phyloP scores from a whole-genome alignment of 2,797 vertebrate species.

The Onychomys torridus region DNA sequence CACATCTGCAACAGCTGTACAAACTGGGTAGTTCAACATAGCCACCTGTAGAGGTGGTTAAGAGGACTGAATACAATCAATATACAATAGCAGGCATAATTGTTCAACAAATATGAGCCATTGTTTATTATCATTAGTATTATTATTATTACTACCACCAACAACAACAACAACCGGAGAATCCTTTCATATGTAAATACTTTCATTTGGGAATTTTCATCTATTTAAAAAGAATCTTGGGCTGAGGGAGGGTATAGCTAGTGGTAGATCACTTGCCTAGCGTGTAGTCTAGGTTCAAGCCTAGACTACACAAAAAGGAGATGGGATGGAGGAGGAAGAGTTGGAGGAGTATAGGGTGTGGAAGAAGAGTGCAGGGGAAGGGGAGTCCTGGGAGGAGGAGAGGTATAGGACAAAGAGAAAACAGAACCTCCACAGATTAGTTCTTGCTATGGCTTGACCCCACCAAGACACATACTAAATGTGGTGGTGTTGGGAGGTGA shows the following conservation, averaged over 20 bases:
- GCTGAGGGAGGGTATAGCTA: background rate
- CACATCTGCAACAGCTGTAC: background rate
- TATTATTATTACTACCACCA: no score
- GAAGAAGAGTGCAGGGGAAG: background rate
- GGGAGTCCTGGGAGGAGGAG: background rate
- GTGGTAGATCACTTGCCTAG: background rate
- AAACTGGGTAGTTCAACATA: background rate
- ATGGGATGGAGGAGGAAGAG: background rate
- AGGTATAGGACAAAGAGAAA: background rate
- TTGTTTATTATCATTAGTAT: background rate
- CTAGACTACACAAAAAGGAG: background rate
- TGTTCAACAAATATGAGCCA: background rate
- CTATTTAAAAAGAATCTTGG: background rate
- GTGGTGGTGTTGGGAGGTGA: no score
- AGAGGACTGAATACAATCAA: background rate
- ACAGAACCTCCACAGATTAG: background rate
- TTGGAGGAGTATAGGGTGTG: rapidly evolving
- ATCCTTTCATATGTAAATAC: background rate
- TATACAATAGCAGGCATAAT: background rate
- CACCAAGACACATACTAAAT: background rate
- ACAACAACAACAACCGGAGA: background rate
- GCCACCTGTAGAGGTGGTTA: background rate
- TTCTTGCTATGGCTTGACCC: background rate
- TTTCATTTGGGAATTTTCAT: background rate
- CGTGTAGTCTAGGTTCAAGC: background rate